Conservation (phyloP, 2,888 invertebrate genomes). For the Hymenopus coronatus region DNA sequence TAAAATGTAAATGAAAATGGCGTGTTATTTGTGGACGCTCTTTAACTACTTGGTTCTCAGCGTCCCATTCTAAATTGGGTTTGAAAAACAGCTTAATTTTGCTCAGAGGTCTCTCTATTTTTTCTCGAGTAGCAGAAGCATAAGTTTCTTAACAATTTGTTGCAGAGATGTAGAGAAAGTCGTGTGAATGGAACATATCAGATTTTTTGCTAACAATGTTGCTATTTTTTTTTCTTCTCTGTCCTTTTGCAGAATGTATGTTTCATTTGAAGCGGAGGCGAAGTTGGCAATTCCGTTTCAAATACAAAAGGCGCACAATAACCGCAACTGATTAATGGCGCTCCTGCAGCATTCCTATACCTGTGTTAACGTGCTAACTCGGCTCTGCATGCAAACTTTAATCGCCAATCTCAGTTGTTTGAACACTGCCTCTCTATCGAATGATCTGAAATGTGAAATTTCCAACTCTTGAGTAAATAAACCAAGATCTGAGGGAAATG, state of each 20-base stretch:
- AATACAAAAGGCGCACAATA: not conserved
- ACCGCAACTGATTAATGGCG: not conserved
- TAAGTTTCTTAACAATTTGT: no score
- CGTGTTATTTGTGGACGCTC: no score
- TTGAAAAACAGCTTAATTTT: no score
- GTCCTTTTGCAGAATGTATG: not conserved
- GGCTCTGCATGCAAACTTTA: not conserved
- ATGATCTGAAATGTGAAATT: not conserved
- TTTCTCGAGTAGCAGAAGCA: no score
- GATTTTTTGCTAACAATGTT: no score
- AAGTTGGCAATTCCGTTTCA: not conserved
- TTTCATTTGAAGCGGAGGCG: not conserved
- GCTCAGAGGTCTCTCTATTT: no score
- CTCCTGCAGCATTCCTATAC: not conserved
- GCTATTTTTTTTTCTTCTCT: no score
- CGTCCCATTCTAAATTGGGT: no score
- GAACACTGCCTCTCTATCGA: not conserved
- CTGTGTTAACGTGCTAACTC: not conserved
- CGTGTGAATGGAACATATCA: no score
- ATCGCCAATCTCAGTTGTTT: not conserved
- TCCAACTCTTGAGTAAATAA: not conserved
- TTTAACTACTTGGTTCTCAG: no score
- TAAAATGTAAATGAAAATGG: no score
- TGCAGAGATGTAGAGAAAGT: no score
- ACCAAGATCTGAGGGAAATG: not conserved